Base-by-base conservation (phyloP, 2,797 vertebrate genomes). In the Gymnodraco acuticeps region DNA sequence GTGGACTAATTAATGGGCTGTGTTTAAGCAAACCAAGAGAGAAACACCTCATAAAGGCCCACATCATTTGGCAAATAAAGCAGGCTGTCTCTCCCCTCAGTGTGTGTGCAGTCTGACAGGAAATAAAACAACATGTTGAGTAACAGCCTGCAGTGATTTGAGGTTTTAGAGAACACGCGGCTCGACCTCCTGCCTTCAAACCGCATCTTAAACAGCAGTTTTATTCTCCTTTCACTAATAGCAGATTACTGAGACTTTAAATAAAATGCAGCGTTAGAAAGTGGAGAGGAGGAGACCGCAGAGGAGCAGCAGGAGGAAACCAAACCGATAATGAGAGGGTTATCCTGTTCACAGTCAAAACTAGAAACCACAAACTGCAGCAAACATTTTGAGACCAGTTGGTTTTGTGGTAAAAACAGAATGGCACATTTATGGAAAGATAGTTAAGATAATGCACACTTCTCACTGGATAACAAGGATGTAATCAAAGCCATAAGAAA, bases 331-430 rank as follows among this genome's bases (percentile, higher is more conserved):
- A 46, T 3, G 38, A 50, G 51, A 74, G 48, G 52, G 13, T 72
- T 43, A 54, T 17, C 31, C 64, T 59, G 53, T 51, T 81, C 61
- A 17, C 75, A 55, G 42, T 33, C 16, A 41, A 72, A 75, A 52
- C 46, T 80, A 71, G 77, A n/a, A 77, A 41, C 56, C 70, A 55
- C 71, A 70, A 75, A 64, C 33, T 8, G 33, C 33, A 38, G 33
- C 7, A 9, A 38, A 2, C 33, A 38, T 38, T 38, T 9, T 9
- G 7, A 38, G 33, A 38, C 33, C 33, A 1, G 33, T 38, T 38
- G 5, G 33, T 9, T 38, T 38, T 38, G 33, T 2, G 33, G 33
- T 38, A 38, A 38, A 38, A 38, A 38, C 6, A 9, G 33, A 38
- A 38, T 38, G 33, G 33, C 33, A 4, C 27, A 4, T 27, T 27